Evolutionary conservation across 2,888 invertebrate species (phyloP).

Genomic region (Yponomeuta sedellus): DNA sequence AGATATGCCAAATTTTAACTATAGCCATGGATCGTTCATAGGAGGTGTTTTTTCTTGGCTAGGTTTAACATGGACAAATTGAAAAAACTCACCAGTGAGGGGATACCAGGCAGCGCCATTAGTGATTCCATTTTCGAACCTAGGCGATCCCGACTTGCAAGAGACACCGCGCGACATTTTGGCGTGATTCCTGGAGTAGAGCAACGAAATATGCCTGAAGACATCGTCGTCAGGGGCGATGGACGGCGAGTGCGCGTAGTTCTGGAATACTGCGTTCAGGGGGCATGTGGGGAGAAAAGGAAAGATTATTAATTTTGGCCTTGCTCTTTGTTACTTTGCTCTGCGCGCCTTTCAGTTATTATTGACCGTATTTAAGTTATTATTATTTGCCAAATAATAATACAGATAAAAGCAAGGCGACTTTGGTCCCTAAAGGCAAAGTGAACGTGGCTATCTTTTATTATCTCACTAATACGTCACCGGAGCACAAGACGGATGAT

Average conservation of each 20-base stretch:
- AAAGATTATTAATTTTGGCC: slow-evolving; percentile 16
- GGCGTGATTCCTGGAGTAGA: slow-evolving; percentile 91
- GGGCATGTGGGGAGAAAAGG: slow-evolving; percentile 70
- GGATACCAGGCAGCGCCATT: slow-evolving; percentile 97
- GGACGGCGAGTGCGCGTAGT: slow-evolving; percentile 87
- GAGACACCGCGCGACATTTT: slow-evolving; percentile 92
- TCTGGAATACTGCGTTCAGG: slow-evolving; percentile 88
- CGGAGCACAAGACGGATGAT: slow-evolving; percentile 83
- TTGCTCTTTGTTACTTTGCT: slow-evolving; percentile 19
- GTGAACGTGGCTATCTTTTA: too few species aligned
- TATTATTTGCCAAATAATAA: slow-evolving; percentile 17
- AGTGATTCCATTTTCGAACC: slow-evolving; percentile 92
- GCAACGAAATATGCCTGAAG: slow-evolving; percentile 88
- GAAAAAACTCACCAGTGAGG: slow-evolving; percentile 76
- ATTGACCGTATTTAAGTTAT: slow-evolving; percentile 19
- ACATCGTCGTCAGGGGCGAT: slow-evolving; percentile 95
- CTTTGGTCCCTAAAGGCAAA: too few species aligned
- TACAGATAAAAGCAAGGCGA: background rate
- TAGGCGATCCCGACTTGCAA: slow-evolving; percentile 83
- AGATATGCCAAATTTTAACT: too few species aligned
- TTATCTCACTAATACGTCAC: slow-evolving; percentile 61
- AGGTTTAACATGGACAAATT: too few species aligned
- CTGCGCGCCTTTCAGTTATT: too few species aligned
- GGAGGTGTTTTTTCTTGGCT: background rate
- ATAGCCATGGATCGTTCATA: background rate